A percentile compares a stretch with the other conserved stretches of the same genome.
These are phyloP conservation scores for Acromyrmex heyeri DNA, from an alignment of 1,140 invertebrate genomes.

Conservation along the genomic window DNA sequence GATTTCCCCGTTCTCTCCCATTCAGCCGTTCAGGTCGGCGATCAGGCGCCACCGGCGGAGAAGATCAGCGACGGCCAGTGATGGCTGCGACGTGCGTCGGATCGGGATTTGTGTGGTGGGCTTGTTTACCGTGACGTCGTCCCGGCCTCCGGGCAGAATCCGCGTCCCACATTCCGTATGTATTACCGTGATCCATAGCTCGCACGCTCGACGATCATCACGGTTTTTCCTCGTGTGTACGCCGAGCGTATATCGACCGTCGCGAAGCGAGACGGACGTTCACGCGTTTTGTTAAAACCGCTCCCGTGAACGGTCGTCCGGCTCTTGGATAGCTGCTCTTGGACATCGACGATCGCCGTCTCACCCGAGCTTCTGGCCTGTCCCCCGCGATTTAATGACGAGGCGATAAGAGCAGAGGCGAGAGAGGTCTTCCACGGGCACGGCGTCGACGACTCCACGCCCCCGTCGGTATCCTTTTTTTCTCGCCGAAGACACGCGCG, in stretches of 20 bases:
- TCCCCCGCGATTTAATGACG: constrained; percentile 33
- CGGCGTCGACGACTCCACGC: constrained; percentile 64
- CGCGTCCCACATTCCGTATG: background rate
- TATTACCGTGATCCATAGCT: background rate
- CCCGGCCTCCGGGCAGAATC: background rate
- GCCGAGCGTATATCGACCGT: background rate
- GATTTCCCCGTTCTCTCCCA: constrained; percentile 71
- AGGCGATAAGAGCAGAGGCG: constrained; percentile 45
- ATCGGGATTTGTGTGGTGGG: constrained; percentile 56
- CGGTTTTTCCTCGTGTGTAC: background rate
- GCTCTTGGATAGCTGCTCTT: background rate
- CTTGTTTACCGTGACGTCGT: constrained; percentile 76
- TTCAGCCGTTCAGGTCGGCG: constrained; percentile 66
- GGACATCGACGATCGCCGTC: background rate
- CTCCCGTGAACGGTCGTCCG: constrained; percentile 22
- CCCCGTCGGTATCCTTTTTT: constrained; percentile 66
- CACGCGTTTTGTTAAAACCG: constrained; percentile 51
- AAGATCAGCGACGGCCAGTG: constrained; percentile 69
- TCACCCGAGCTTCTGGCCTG: background rate
- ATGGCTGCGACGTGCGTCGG: constrained; percentile 79
- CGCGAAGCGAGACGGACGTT: background rate
- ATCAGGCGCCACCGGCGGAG: constrained; percentile 57
- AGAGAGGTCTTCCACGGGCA: constrained; percentile 46
- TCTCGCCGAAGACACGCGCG: constrained; percentile 67
- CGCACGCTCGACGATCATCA: background rate